Conservation (phyloP, 1,140 invertebrate genomes). For the Drosophila pandora region DNA sequence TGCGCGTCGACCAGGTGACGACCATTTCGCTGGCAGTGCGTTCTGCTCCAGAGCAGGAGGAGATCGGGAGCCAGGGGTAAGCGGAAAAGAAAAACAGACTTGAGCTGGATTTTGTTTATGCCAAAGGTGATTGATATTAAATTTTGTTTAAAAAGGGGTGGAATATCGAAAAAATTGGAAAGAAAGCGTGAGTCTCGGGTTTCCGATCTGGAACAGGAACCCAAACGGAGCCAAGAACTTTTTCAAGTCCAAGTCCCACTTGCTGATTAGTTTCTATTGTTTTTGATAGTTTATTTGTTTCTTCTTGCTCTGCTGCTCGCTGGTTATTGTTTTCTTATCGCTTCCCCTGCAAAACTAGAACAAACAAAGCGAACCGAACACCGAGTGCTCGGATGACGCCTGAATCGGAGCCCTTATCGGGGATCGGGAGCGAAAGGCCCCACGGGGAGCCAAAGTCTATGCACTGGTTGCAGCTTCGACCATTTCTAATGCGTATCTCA, state of each 20-base stretch:
- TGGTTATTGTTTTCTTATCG: constrained; percentile 64
- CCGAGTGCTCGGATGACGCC: constrained; percentile 22
- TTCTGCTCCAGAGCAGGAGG: constrained; percentile 48
- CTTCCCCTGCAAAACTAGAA: constrained; percentile 20
- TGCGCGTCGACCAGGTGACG: constrained; percentile 95
- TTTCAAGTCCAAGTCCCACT: constrained; percentile 28
- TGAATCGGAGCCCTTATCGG: constrained; percentile 20
- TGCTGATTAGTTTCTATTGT: constrained; percentile 40
- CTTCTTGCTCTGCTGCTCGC: constrained; percentile 9
- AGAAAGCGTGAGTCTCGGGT: not conserved
- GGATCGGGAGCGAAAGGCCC: constrained; percentile 11
- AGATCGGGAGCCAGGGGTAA: constrained; percentile 12
- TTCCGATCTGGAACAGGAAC: not conserved
- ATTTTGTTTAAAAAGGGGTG: not conserved
- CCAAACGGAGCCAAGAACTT: not conserved
- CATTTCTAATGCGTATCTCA: not conserved
- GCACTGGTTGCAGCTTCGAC: not conserved
- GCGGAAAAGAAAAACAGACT: constrained; percentile 53
- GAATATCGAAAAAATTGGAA: not conserved
- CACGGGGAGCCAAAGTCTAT: constrained; percentile 22
- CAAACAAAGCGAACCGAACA: constrained; percentile 15
- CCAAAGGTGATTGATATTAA: constrained; percentile 27
- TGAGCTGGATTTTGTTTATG: constrained; percentile 25
- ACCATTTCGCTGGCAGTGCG: constrained; percentile 87
- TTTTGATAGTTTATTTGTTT: constrained; percentile 38